A percentile compares a stretch with the other conserved stretches of the same genome.
Conservation (phyloP, 2,888 invertebrate species). For the Leptodirus hochenwartii region DNA sequence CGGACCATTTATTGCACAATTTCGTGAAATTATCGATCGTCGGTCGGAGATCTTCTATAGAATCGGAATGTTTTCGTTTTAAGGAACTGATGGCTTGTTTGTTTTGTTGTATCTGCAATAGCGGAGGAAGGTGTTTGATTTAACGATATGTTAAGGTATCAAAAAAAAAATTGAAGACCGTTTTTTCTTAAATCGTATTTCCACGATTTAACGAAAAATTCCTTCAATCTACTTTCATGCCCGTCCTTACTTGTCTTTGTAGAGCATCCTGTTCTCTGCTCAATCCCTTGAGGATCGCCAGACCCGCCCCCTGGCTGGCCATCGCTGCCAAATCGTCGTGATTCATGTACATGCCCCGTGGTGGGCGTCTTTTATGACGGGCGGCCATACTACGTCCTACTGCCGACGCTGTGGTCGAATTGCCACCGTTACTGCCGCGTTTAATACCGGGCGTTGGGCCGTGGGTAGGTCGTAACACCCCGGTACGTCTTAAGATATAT, state of each 20-base stretch:
- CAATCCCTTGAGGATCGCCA: constrained; percentile 76
- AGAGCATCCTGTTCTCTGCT: constrained; percentile 87
- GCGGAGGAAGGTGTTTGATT: constrained; percentile 17
- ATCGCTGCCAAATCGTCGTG: constrained; percentile 89
- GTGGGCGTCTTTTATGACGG: constrained; percentile 67
- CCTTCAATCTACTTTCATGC: constrained; percentile 1
- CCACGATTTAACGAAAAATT: background rate
- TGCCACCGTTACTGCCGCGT: constrained; percentile 26
- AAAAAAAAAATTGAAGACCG: background rate
- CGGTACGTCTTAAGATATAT: constrained; percentile 48
- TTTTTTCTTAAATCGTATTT: constrained; percentile 2
- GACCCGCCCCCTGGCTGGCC: constrained; percentile 57
- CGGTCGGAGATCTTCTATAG: constrained; percentile 27
- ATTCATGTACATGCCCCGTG: constrained; percentile 94
- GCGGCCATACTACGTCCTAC: constrained; percentile 34
- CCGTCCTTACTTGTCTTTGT: constrained; percentile 79
- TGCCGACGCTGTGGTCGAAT: constrained; percentile 1
- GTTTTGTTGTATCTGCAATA: constrained; percentile 76
- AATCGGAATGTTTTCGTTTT: constrained; percentile 51
- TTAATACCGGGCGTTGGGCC: constrained; percentile 34
- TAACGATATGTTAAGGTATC: too few species aligned
- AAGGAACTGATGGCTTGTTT: constrained; percentile 80
- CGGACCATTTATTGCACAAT: constrained; percentile 79
- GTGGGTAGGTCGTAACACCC: constrained; percentile 60
- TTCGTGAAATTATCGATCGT: constrained; percentile 28